These are phyloP conservation scores for Morinoia aosen DNA, from an alignment of 2,888 invertebrate genomes.

Conservation along the genomic window DNA sequence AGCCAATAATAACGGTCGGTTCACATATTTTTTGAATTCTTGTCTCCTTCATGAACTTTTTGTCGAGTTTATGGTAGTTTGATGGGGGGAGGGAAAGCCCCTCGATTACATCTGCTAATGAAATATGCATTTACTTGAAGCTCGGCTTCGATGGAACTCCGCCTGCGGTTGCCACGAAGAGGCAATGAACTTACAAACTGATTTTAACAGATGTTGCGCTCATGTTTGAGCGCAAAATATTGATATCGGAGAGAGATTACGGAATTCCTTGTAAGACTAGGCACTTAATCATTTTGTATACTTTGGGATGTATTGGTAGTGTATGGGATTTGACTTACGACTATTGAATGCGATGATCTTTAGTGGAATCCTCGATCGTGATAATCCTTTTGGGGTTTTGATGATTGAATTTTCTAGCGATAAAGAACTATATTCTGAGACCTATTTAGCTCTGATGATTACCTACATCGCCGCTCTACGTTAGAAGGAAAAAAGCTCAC, in stretches of 20 bases:
- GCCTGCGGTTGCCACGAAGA: background rate
- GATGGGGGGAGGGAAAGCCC: background rate
- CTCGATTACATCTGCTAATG: background rate
- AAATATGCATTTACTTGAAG: background rate
- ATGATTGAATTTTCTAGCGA: too few species aligned
- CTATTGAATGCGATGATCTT: too few species aligned
- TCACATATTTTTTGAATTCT: background rate
- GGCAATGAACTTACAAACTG: background rate
- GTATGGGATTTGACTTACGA: too few species aligned
- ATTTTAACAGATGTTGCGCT: background rate
- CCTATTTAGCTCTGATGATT: too few species aligned
- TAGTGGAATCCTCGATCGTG: too few species aligned
- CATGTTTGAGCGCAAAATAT: background rate
- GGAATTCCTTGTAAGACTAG: background rate
- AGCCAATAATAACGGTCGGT: conserved; percentile 19
- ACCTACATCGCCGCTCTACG: too few species aligned
- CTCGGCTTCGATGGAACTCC: background rate
- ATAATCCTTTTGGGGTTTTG: too few species aligned
- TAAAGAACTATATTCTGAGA: too few species aligned
- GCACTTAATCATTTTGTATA: background rate
- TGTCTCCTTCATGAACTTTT: background rate
- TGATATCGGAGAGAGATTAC: background rate
- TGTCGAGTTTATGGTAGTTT: background rate
- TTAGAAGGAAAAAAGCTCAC: too few species aligned
- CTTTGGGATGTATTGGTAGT: background rate